Evolutionary conservation across 2,113 vertebrate genomes (phyloP), one percentile per base, ranked within the genome.

Genomic region (Paratilapia polleni): DNA sequence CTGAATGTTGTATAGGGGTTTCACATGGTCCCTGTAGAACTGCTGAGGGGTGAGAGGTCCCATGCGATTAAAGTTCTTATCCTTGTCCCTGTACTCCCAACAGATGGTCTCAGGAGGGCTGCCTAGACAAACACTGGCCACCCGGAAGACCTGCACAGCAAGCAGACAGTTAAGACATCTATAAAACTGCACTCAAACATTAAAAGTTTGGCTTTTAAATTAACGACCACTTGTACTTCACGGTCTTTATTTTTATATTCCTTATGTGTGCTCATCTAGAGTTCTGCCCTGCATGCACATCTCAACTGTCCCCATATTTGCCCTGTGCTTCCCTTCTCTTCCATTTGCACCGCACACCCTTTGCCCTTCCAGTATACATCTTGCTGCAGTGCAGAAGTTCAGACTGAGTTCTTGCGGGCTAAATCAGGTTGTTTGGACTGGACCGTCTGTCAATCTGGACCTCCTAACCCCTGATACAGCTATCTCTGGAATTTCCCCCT

Each of bases 71-170:
- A 98, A 99, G 83, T 94, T 97, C 94, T 99, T 99, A 86, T 99
- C 98, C 94, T 99, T 99, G 87, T 99, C 98, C 75, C 98, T 93
- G 95, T 97, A 99, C 80, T 99, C 98, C 98, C 98, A 99, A 87
- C 96, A 96, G 94, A 99, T 97, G 20, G 96, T 97, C 59, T 98
- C 97, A 0, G 98, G 98, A 66, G 98, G 98, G 91, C 92, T 99
- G 84, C 98, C 98, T 92, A 99, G 91, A 94, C 98, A 99, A 81
- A 98, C 97, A 61, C 96, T 98, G 88, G 96, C 97, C 94, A 99
- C 97, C 89, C 97, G 95, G 93, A 97, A 98, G 26, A 99, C 97
- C 98, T 99, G 85, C 24, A 90, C 3, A 79, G 68, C 3, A 77
- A 10, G 68, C 2, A 83, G 78, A 88, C 26, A 58, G 11, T 26